A percentile compares a stretch with the other conserved stretches of the same genome.
These are phyloP conservation scores for Sprattus sprattus DNA, from an alignment of 2,113 vertebrate species.

Conservation along the genomic window DNA sequence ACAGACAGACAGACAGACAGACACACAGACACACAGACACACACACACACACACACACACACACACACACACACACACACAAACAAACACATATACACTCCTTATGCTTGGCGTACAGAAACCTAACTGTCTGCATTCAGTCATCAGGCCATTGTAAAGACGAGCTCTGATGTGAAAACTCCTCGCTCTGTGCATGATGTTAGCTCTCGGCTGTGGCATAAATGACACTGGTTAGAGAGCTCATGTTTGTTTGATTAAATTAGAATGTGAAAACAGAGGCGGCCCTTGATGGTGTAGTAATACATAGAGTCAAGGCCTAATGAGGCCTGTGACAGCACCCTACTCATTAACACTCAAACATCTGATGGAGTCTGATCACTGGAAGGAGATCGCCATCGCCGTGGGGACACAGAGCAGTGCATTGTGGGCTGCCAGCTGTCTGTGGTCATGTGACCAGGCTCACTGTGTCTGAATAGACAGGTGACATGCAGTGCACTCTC, in stretches of 20 bases:
- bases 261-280: slow-evolving; percentile 58
- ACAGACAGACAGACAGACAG: background rate
- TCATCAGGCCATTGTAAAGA: slow-evolving; percentile 32
- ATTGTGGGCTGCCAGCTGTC: slow-evolving; percentile 29
- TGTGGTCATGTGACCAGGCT: slow-evolving; percentile 26
- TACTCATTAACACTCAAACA: slow-evolving; percentile 50
- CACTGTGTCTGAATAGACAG: background rate
- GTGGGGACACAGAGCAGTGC: slow-evolving; percentile 7
- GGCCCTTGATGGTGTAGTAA: slow-evolving; percentile 49
- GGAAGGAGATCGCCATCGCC: background rate
- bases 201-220: background rate
- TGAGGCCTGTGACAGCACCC: slow-evolving; percentile 44
- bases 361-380: background rate
- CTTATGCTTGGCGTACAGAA: background rate
- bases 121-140: slow-evolving; percentile 25
- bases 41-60: background rate
- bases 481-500: slow-evolving; percentile 24
- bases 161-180: slow-evolving; percentile 41
- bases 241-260: slow-evolving; percentile 59
- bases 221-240: slow-evolving; percentile 29
- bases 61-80: background rate
- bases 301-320: slow-evolving; percentile 40
- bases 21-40: background rate
- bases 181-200: background rate
- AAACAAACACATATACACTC: background rate